Base-by-base conservation (phyloP, 2,797 vertebrate species). In the Sebastes jordani region DNA sequence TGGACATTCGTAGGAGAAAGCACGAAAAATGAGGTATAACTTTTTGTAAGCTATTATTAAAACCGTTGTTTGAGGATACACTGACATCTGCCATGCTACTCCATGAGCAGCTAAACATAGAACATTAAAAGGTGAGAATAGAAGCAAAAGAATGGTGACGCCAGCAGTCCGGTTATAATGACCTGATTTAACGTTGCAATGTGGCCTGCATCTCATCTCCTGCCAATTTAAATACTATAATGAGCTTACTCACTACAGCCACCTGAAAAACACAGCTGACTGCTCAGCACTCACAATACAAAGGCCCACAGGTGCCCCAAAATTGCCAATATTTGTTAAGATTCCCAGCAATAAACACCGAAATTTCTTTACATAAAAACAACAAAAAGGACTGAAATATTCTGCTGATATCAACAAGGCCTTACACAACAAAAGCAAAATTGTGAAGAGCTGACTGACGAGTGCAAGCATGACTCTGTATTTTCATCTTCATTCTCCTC, bases 131-230 rank as follows among this genome's bases (percentile, higher is more conserved):
- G 67, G 67, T 71, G 60, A 72, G 27, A 70, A 52, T 0, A 64
- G 42, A 71, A 55, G 22, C 38, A 58, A 70, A 70, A 11, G 6
- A 32, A 42, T 14, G 22, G 7, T 2, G 52, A 70, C 60, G 36
- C 30, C 71, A 74, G 59, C 52, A 74, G 70, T 36, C 49, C 13
- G 27, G 6, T 49, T 69, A 25, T 67, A 86, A 77, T n/a, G 60
- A 72, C 59, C 77, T 49, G 27, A 70, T 77, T 78, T 78, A 71
- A 79, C 63, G 42, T 32, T 10, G 4, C 49, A 71, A 78, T 88
- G 77, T 68, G 86, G 68, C 42, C 83, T 82, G 75, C 65, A 67
- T 78, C 38, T 81, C 54, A 20, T 71, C 77, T 80, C 27, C 54
- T 23, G 54, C 30, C 74, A 61, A 65, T 71, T 73, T 65, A 7